phyloP scores from a whole-genome alignment of 2,113 vertebrate species.

The Piprites chloris region DNA sequence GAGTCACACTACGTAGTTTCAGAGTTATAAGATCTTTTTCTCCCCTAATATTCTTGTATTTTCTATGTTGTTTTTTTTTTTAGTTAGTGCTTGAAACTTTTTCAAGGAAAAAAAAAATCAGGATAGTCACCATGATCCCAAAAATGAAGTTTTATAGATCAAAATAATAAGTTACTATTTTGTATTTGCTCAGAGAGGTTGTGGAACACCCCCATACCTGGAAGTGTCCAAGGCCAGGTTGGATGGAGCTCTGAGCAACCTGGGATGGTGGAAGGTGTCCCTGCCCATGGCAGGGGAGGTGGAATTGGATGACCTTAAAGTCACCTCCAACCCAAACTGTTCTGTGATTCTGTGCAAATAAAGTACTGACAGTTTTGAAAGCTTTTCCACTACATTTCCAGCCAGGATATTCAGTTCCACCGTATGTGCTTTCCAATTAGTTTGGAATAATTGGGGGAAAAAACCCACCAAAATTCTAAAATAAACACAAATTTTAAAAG shows the following conservation, averaged over 20 bases:
- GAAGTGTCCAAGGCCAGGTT: not conserved
- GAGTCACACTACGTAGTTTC: not conserved
- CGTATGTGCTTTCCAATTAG: not conserved
- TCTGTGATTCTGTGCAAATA: not conserved
- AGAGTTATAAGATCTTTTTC: not conserved
- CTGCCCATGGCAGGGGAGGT: not conserved
- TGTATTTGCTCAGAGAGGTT: not conserved
- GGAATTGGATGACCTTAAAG: not conserved
- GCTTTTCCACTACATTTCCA: not conserved
- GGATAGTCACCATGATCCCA: not conserved
- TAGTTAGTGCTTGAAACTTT: not conserved
- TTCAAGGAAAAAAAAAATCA: not conserved
- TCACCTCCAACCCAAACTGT: not conserved
- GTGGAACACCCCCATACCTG: not conserved
- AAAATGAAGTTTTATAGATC: not conserved
- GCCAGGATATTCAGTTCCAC: not conserved
- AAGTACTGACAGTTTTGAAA: not conserved
- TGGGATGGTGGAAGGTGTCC: not conserved
- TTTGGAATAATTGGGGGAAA: accelerated
- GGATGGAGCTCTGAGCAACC: not conserved
- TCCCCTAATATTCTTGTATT: not conserved
- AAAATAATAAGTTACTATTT: not conserved
- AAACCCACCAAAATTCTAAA: not conserved
- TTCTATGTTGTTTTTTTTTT: not conserved
- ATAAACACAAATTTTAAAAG: not conserved